Evolutionary conservation across 1,140 invertebrate genomes (phyloP).

Genomic region (Xylocopa sonorina): DNA sequence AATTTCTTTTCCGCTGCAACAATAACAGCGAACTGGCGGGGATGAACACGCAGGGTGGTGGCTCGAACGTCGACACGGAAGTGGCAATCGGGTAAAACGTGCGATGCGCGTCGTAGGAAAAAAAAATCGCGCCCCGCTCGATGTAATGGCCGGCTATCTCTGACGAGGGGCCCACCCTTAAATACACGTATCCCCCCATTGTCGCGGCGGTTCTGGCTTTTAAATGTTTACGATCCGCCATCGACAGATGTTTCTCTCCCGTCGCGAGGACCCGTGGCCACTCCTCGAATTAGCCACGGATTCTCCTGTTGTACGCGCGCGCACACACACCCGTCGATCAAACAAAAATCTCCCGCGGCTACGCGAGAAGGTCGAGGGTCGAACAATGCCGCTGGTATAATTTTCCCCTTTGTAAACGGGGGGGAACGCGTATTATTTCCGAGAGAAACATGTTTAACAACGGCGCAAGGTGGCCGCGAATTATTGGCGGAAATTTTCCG

Average conservation of each 20-base stretch:
- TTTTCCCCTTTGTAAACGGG: neutral
- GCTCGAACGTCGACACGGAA: constrained; percentile 11
- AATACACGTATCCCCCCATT: constrained; percentile 54
- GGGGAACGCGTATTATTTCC: neutral
- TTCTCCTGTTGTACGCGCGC: neutral
- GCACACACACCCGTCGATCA: constrained; percentile 7
- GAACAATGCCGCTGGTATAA: constrained; percentile 15
- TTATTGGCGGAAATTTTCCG: neutral
- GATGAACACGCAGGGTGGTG: neutral
- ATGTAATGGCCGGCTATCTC: too few relatives aligned
- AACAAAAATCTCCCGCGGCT: constrained; percentile 34
- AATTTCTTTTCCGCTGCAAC: constrained; percentile 22
- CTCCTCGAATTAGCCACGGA: constrained; percentile 60
- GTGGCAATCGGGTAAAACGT: too few relatives aligned
- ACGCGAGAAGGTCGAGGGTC: neutral
- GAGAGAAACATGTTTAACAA: neutral
- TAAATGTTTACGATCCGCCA: constrained; percentile 67
- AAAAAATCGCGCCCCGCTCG: too few relatives aligned
- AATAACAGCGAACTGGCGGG: neutral
- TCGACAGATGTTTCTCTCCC: constrained; percentile 72
- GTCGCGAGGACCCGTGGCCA: neutral
- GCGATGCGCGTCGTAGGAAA: too few relatives aligned
- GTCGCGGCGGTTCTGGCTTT: constrained; percentile 40
- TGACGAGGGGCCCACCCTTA: constrained; percentile 15
- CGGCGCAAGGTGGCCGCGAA: neutral